Base-by-base conservation (phyloP, 2,113 vertebrate genomes). In the Bufo bufo region DNA sequence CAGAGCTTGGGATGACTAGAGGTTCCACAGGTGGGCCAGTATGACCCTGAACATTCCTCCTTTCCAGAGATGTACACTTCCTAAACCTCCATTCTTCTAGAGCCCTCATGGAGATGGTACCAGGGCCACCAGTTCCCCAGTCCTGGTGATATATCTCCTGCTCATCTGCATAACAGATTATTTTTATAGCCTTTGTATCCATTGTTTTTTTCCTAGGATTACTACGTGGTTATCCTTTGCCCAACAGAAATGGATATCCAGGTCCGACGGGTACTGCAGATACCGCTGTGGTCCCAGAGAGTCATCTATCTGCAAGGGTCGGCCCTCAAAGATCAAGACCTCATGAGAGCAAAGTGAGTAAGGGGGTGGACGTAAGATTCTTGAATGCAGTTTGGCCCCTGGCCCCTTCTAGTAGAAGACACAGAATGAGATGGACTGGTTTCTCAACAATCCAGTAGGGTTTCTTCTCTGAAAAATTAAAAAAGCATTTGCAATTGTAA, bases 291-390 rank as follows among this genome's bases (percentile, higher is more conserved):
- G 98, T 97, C 98, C 0, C 98, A 99, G 91, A 91, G 98, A 33
- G 98, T 99, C 45, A 99, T 99, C 90, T 99, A 99, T 90, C 96
- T 99, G 49, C 98, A 99, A 91, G 98, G 98, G 85, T 99, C 98
- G 0, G 98, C 97, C 0, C 95, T 99, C 89, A 99, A 99, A 94
- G 98, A 99, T 93, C 97, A 99, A 92, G 98, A 99, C 90, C 97
- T 99, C 89, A 96, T 99, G 91, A 94, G 98, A 90, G 98, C 98
- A 89, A 99, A 99, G 98, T 99, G 92, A 96, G 98, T 82, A 33
- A 9, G 13, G 23, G 56, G 23, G 45, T 50, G 10, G 49, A 17
- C 8, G 7, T 33, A 58, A 33, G n/a, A 33, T 4, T 3, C 20
- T 23, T 77, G 12, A 11, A 52, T 19, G 0, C 5, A 0, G 20